Conservation (phyloP, 2,888 invertebrate species). For the Perizoma flavofasciatum region DNA sequence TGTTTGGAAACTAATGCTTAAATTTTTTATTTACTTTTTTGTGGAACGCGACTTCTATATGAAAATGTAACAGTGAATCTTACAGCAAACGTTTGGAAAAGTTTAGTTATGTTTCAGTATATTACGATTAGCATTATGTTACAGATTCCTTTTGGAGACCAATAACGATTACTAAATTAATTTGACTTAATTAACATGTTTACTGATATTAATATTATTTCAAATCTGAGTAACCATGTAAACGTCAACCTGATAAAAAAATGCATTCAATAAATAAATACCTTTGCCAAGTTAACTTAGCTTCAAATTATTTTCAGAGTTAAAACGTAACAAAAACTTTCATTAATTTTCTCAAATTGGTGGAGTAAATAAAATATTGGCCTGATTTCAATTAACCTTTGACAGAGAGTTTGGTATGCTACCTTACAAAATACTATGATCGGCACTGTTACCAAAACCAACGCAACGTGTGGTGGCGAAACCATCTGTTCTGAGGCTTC, state of each 20-base stretch:
- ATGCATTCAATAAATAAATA: too few species aligned
- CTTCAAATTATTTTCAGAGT: too few species aligned
- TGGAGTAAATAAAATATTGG: background rate
- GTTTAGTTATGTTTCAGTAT: constrained; percentile 27
- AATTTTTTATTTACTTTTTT: too few species aligned
- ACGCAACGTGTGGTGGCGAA: constrained; percentile 23
- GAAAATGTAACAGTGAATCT: too few species aligned
- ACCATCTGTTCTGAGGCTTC: constrained; percentile 14
- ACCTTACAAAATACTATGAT: constrained; percentile 28
- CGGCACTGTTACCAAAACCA: constrained; percentile 20
- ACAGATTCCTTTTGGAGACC: background rate
- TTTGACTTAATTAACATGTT: too few species aligned
- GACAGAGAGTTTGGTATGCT: constrained; percentile 20
- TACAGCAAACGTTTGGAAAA: background rate
- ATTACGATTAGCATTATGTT: background rate
- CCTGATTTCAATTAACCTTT: constrained; percentile 28
- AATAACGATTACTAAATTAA: too few species aligned
- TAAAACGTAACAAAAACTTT: background rate
- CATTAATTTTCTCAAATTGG: background rate
- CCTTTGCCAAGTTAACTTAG: too few species aligned
- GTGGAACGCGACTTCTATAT: too few species aligned
- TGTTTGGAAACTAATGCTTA: too few species aligned
- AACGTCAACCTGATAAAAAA: too few species aligned
- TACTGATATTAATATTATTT: background rate
- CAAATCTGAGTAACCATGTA: too few species aligned